phyloP scores from a whole-genome alignment of 2,888 invertebrate genomes.

The Amiota communis region DNA sequence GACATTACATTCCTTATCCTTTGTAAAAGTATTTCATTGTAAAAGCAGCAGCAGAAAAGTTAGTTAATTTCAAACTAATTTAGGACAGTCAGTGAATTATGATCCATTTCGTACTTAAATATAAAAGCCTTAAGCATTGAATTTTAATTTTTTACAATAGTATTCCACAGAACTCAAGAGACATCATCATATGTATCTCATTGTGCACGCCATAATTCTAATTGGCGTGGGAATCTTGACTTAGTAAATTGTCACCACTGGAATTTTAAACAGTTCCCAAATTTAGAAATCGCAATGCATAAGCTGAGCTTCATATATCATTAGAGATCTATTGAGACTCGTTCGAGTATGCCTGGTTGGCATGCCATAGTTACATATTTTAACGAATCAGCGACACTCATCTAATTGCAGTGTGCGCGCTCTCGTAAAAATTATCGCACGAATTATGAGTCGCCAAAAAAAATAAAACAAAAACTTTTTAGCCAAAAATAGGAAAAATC shows the following conservation, averaged over 20 bases:
- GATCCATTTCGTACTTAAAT: too few relatives aligned
- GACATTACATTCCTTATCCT: neutral
- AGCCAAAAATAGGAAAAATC: slow-evolving; percentile 2
- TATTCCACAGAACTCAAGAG: too few relatives aligned
- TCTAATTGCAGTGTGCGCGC: slow-evolving; percentile 58
- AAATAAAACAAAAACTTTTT: slow-evolving; percentile 42
- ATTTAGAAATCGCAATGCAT: slow-evolving; percentile 8
- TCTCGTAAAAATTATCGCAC: slow-evolving; percentile 62
- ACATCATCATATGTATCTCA: neutral
- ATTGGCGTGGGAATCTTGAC: slow-evolving; percentile 59
- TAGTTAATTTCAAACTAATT: too few relatives aligned
- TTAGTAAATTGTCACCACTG: slow-evolving; percentile 15
- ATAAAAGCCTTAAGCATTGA: too few relatives aligned
- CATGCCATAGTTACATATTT: slow-evolving; percentile 18
- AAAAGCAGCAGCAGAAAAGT: too few relatives aligned
- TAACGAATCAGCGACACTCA: slow-evolving; percentile 57
- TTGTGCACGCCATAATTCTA: slow-evolving; percentile 48
- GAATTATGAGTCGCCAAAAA: slow-evolving; percentile 65
- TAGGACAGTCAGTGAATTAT: too few relatives aligned
- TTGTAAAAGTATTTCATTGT: slow-evolving; percentile 5
- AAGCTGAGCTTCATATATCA: neutral
- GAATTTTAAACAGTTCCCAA: slow-evolving; percentile 18
- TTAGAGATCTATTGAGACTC: neutral
- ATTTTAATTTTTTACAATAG: too few relatives aligned
- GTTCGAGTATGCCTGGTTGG: neutral